Conservation (phyloP, 2,113 vertebrate species). For the Antidorcas marsupialis region DNA sequence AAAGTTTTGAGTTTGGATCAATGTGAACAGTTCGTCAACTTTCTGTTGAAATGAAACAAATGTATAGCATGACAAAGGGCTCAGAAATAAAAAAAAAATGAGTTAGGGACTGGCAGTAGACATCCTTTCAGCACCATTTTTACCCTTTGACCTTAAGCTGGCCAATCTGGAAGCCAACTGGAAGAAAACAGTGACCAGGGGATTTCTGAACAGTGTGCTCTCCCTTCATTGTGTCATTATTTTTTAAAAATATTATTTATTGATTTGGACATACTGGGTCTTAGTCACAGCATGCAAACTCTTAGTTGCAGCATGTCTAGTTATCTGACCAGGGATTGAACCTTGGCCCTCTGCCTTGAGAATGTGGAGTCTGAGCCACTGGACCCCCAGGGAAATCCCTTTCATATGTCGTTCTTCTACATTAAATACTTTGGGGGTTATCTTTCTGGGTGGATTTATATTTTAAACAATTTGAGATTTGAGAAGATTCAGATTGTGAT, state of each 20-base stretch:
- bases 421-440: background rate
- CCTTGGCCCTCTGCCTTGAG: background rate
- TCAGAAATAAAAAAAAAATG: background rate
- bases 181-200: background rate
- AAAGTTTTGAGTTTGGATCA: background rate
- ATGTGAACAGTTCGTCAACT: background rate
- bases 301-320: background rate
- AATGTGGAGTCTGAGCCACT: background rate
- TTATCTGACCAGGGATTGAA: background rate
- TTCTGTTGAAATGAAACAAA: background rate
- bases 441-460: background rate
- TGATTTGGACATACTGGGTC: background rate
- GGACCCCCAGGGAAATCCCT: background rate
- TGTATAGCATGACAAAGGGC: background rate
- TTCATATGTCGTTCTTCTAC: background rate
- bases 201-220: background rate
- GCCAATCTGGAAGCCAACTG: background rate
- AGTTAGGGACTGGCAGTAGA: background rate
- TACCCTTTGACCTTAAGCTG: background rate
- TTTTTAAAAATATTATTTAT: background rate
- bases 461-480: background rate
- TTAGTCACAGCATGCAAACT: background rate
- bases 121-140: background rate
- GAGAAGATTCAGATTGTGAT: background rate
- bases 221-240: background rate